Evolutionary conservation across 1,140 invertebrate genomes (phyloP).

Genomic region (Phymorhynchus buccinoides): DNA sequence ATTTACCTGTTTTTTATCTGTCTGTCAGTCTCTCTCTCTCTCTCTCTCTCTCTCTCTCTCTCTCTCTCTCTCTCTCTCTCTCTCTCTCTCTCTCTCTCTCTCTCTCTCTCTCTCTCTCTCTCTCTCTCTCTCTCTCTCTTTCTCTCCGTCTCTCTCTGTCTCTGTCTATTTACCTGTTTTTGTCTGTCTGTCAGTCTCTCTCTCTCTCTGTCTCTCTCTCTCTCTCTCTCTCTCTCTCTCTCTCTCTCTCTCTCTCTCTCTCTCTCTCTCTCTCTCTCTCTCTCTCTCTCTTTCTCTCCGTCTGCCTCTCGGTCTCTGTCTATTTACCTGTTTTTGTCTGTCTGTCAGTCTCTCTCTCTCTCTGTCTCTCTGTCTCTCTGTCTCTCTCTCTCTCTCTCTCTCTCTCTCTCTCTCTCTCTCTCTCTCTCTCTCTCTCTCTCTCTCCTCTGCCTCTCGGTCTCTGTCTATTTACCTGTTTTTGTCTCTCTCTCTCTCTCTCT

Average conservation of each 20-base stretch:
- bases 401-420: not conserved
- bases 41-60: not conserved
- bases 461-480: too few species aligned
- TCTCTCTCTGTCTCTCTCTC: not conserved
- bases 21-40: not conserved
- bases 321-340: constrained; percentile 65
- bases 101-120: too few species aligned
- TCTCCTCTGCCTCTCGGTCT: not conserved
- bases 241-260: not conserved
- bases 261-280: not conserved
- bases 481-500: too few species aligned
- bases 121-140: too few species aligned
- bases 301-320: constrained; percentile 42
- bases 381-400: not conserved
- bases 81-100: not conserved
- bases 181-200: too few species aligned
- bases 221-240: not conserved
- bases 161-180: too few species aligned
- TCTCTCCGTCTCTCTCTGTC: too few species aligned
- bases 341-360: not conserved
- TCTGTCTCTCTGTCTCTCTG: too few species aligned
- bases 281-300: constrained; percentile 56
- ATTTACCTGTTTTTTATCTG: constrained; percentile 65
- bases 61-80: not conserved
- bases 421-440: not conserved